Conservation (phyloP, 2,797 vertebrate genomes). For the Melanotaenia parkinsoni region DNA sequence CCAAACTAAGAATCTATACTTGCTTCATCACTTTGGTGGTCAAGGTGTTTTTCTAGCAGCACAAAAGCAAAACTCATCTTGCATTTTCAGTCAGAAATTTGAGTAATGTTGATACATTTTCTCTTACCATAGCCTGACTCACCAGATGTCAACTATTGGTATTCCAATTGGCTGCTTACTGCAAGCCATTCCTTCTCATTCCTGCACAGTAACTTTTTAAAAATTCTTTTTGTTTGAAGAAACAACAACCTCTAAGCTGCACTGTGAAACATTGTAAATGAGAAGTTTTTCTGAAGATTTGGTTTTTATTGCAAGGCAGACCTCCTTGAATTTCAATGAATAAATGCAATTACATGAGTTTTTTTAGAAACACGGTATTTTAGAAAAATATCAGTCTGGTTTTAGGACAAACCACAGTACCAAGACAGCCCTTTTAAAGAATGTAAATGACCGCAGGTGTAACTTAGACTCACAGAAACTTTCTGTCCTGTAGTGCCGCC, state of each 20-base stretch:
- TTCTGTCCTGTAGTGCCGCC: too few relatives aligned
- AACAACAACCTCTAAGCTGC: background rate
- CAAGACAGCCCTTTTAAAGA: too few relatives aligned
- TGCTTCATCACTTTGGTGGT: slow-evolving; percentile 1
- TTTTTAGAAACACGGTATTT: too few relatives aligned
- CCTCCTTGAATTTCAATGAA: background rate
- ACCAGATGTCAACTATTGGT: slow-evolving; percentile 9
- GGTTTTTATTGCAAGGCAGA: background rate
- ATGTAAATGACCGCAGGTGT: too few relatives aligned
- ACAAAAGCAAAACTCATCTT: background rate
- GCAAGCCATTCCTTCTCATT: slow-evolving; percentile 1
- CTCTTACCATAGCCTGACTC: background rate
- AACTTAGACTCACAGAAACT: too few relatives aligned
- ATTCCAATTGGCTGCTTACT: slow-evolving; percentile 7
- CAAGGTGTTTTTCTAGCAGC: background rate
- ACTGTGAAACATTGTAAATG: slow-evolving; percentile 6
- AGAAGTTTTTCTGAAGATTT: slow-evolving; percentile 7
- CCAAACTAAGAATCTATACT: slow-evolving; percentile 9
- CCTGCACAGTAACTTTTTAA: background rate
- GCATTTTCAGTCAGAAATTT: slow-evolving; percentile 7
- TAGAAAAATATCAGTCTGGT: too few relatives aligned
- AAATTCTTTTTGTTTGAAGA: slow-evolving; percentile 4
- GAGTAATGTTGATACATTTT: background rate
- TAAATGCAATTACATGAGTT: too few relatives aligned
- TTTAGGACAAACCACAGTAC: too few relatives aligned